Base-by-base conservation (phyloP, 2,888 invertebrate species). In the Tromatobia lineatoria region DNA sequence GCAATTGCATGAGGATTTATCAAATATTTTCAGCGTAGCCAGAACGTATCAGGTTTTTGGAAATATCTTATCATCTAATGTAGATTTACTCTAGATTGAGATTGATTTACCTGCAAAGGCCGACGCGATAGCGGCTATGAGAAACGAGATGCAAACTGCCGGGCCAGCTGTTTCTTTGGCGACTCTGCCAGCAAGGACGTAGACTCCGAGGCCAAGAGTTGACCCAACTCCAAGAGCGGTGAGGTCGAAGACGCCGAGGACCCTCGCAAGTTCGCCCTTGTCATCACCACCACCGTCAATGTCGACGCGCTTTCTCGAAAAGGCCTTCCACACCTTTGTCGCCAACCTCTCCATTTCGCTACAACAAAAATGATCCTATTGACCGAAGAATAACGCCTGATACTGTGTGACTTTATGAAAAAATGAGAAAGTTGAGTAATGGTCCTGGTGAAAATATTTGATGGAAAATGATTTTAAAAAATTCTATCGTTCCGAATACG, bases 121-220 rank as follows among this genome's bases (percentile, higher is more conserved):
- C 0, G 98, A 98, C 0, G 99, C 99, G 47, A 99, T 93, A 4
- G 99, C 99, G 0, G 99, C 99, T 0, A 99, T 96, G 20, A 99
- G 94, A 92, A 99, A 99, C 50, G 98, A 98, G 20, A 99, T 91
- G 7, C 97, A 97, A 1, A 99, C 98, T 0, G 98, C 98, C 0
- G 99, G 99, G 0, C 99, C 99, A 0, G 99, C 98, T 2, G 96
- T 96, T 54, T 96, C 95, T 91, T 96, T 97, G 11, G 98, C 98
- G 3, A 98, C 98, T 11, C 97, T 96, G 0, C 98, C 99, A 6
- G 98, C 98, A 83, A 99, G 94, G 66, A 99, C 98, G 93, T 99
- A 99, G 15, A 99, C 98, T 0, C 99, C 99, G 38, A 99, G 95
- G 0, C 99, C 99, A 15, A 99, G 95, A 0, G 98, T 98, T 85